Base-by-base conservation (phyloP, 2,888 invertebrate genomes). In the Thumatha senex region DNA sequence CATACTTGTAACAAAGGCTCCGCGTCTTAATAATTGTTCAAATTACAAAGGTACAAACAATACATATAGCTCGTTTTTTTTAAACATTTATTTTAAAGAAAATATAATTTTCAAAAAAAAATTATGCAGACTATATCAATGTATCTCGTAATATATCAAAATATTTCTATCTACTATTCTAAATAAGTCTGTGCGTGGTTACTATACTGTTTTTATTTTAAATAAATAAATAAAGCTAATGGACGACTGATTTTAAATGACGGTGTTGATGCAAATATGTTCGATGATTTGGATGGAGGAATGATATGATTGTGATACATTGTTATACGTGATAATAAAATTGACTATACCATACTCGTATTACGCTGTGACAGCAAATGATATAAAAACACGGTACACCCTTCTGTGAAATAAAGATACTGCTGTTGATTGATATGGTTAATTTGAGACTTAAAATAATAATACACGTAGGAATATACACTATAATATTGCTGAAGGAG, bases 401-500 rank as follows among this genome's bases (percentile, higher is more conserved):
- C 12, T 34, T 55, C 54, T 14, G 70, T 70, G 39, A 70, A 77
- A 76, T 56, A 61, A 72, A 63, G 61, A 67, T 76, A 71, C 67
- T 62, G 5, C 18, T 56, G 70, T 48, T 62, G 56, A 62, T 67
- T 83, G 80, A 84, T 84, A 84, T 80, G 80, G 77, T 81, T 79
- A 80, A 72, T 83, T 84, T 80, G 80, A 82, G 83, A 84, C 76
- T 73, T 76, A 72, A 72, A 62, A 44, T 33, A 13, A 46, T 39
- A 46, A 41, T 41, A 41, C 35, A 36, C 36, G 70, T 72, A 74
- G 76, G 78, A 67, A 74, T 74, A 76, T 75, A 77, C 58, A 43
- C 78, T 85, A 82, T 63, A 74, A 80, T 88, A 89, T 89, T 89
- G 87, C 87, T 74, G 78, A 70, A 79, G 82, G 76, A 80, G 77